Evolutionary conservation across 2,113 vertebrate species (phyloP).

Genomic region (Panurus biarmicus): DNA sequence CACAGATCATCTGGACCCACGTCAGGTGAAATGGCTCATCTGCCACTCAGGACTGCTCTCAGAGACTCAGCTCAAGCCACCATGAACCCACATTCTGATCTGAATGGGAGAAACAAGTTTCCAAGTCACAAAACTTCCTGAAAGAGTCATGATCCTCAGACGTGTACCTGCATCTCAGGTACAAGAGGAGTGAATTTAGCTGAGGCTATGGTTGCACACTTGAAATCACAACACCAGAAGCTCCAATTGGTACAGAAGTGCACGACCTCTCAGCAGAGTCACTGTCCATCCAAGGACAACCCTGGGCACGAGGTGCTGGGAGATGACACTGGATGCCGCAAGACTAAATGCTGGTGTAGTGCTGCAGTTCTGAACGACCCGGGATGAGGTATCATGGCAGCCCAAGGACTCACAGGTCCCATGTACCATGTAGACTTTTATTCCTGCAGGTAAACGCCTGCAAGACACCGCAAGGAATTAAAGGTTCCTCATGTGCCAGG

Average conservation of each 20-base stretch:
- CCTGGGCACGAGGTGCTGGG: rapidly evolving
- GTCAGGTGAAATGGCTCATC: not conserved
- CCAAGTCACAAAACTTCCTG: not conserved
- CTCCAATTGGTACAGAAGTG: not conserved
- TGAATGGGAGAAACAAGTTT: not conserved
- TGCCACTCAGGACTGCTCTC: not conserved
- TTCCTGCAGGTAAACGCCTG: not conserved
- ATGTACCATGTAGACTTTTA: rapidly evolving
- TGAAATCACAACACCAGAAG: not conserved
- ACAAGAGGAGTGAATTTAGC: not conserved
- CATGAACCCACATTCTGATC: rapidly evolving
- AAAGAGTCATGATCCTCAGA: not conserved
- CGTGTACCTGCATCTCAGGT: not conserved
- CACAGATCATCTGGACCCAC: not conserved
- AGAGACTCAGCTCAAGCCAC: not conserved
- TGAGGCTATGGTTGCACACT: not conserved
- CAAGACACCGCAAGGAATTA: not conserved
- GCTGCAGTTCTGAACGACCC: not conserved
- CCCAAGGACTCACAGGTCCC: not conserved
- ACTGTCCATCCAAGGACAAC: not conserved
- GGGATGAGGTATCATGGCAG: not conserved
- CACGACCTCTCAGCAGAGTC: not conserved
- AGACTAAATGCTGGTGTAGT: not conserved
- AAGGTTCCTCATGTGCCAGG: not conserved
- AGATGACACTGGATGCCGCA: not conserved